Evolutionary conservation across 2,113 vertebrate species (phyloP), one percentile per base, ranked within the genome.

Genomic region (Daphoenositta chrysoptera): DNA sequence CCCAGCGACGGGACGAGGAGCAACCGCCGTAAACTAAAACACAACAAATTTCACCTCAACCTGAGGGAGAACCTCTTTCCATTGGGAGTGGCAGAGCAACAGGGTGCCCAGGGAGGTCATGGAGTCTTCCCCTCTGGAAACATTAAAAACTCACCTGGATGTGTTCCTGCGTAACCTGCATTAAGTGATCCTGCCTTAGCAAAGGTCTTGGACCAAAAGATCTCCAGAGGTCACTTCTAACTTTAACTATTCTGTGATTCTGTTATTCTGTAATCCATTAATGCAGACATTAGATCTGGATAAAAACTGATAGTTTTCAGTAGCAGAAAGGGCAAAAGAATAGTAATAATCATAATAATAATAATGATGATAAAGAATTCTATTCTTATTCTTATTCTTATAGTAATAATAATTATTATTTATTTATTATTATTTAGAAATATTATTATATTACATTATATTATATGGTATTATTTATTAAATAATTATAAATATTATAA

Each of bases 1-100:
- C 13, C 21, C 17, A 37, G 27, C 4, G 9, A 37, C 7, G 42
- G 35, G 16, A 48, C 0, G 0, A 66, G 42, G 20, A 48, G 8
- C 13, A 68, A 27, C 4, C 6, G 3, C 21, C 37, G 27, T 35
- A 58, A 58, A 51, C 5, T 9, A 26, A 42, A 76, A 4, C 20
- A 65, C 30, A 30, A 20, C 6, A 35, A 30, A 33, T 40, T 28
- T 33, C 24, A 58, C 31, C 10, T 50, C n/a, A 66, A 35, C 44
- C 17, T 31, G 21, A 50, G 8, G 8, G 50, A 44, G 31, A 58
- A 12, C 13, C 7, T 42, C 21, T 35, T 51, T 51, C 27, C 9
- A 14, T 9, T 51, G 27, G 76, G 35, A 16, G 8, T 58, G 17
- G 7, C 17, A 76, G 42, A 35, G 30, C n/a, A 47, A 11, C 9